These are phyloP conservation scores for Miichthys miiuy DNA, from an alignment of 2,797 vertebrate genomes.

Conservation along the genomic window DNA sequence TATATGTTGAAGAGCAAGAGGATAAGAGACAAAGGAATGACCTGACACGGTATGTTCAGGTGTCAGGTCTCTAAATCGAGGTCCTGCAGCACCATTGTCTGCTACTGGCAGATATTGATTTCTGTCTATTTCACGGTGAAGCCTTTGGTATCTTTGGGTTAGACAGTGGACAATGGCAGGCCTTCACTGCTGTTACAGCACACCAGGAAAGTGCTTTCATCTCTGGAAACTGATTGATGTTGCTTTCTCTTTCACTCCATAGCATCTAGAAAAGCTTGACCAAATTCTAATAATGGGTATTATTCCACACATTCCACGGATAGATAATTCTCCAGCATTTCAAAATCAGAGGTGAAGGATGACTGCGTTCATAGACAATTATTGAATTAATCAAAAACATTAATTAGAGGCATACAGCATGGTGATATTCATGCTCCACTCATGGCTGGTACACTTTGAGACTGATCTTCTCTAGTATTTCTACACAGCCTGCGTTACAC, in stretches of 20 bases:
- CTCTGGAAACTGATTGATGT: slow-evolving; percentile 51
- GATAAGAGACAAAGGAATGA: slow-evolving; percentile 46
- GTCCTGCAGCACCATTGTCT: slow-evolving; percentile 40
- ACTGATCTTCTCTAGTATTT: slow-evolving; percentile 40
- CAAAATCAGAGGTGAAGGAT: slow-evolving; percentile 34
- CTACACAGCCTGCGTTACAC: slow-evolving; percentile 34
- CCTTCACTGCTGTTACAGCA: slow-evolving; percentile 42
- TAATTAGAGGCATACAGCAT: slow-evolving; percentile 37
- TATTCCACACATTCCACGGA: slow-evolving; percentile 12
- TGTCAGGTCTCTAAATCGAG: slow-evolving; percentile 54
- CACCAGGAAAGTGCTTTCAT: slow-evolving; percentile 49
- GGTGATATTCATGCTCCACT: slow-evolving; percentile 33
- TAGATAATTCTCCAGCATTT: slow-evolving; percentile 21
- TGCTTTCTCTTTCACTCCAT: slow-evolving; percentile 30
- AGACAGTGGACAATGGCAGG: slow-evolving; percentile 48
- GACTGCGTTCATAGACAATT: slow-evolving; percentile 34
- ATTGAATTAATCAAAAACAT: slow-evolving; percentile 35
- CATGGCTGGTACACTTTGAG: slow-evolving; percentile 32
- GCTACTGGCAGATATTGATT: slow-evolving; percentile 70
- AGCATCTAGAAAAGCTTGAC: slow-evolving; percentile 1
- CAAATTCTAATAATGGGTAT: slow-evolving; percentile 23
- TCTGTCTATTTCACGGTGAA: slow-evolving; percentile 47
- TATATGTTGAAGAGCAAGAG: slow-evolving; percentile 29
- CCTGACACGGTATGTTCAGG: slow-evolving; percentile 46
- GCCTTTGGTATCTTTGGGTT: slow-evolving; percentile 51